Evolutionary conservation across 2,797 vertebrate species (phyloP).

Genomic region (Okamejei kenojei): DNA sequence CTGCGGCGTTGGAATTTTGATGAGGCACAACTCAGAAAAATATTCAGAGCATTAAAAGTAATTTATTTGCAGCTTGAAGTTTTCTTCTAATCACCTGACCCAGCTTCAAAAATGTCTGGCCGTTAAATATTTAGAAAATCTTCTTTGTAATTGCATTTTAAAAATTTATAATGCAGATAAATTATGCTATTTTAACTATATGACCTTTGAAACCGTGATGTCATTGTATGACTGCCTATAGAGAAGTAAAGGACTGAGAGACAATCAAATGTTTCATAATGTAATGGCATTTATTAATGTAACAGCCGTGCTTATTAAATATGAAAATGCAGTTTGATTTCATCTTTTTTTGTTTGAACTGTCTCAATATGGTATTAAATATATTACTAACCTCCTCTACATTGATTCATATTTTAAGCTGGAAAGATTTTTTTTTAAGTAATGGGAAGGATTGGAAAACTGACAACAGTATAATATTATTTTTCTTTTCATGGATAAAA

Average conservation of each 20-base stretch:
- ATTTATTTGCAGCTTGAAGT: conserved; percentile 31
- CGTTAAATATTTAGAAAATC: conserved; percentile 38
- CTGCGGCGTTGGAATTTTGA: neutral
- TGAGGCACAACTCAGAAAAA: neutral
- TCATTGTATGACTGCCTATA: conserved; percentile 12
- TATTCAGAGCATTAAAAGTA: conserved; percentile 20
- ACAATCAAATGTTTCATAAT: conserved; percentile 19
- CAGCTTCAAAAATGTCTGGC: conserved; percentile 29
- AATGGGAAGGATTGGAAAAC: neutral
- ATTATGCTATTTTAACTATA: conserved; percentile 38
- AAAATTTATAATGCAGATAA: conserved; percentile 39
- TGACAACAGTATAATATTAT: neutral
- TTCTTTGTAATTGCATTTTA: conserved; percentile 38
- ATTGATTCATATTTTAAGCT: neutral
- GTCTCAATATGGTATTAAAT: conserved; percentile 31
- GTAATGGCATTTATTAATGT: conserved; percentile 38
- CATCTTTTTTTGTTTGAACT: conserved; percentile 32
- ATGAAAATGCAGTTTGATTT: conserved; percentile 31
- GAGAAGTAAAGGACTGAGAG: conserved; percentile 1
- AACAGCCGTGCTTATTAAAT: conserved; percentile 31
- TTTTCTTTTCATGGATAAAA: neutral
- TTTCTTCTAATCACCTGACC: conserved; percentile 35
- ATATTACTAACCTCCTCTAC: conserved; percentile 26
- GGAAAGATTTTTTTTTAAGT: neutral
- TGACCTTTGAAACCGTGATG: conserved; percentile 37